These are phyloP conservation scores for Macaria liturata DNA, from an alignment of 2,888 invertebrate genomes.

Conservation along the genomic window DNA sequence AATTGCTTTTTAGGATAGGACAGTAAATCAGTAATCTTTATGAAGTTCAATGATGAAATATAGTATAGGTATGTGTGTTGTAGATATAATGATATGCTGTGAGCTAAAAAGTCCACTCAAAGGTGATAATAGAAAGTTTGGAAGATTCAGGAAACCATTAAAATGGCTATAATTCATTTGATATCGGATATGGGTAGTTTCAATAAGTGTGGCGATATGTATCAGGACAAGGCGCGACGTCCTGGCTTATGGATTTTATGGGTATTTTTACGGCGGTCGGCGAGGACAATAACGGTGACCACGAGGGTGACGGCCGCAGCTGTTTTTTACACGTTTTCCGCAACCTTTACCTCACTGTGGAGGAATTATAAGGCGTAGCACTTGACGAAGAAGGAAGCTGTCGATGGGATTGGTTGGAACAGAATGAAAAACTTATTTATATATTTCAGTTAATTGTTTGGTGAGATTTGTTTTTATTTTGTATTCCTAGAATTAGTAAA, in stretches of 20 bases:
- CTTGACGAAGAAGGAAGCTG: conserved; percentile 21
- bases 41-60: too few species aligned
- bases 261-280: conserved; percentile 68
- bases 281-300: conserved; percentile 72
- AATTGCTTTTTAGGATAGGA: too few species aligned
- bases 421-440: too few species aligned
- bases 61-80: too few species aligned
- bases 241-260: conserved; percentile 77
- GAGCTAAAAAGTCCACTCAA: too few species aligned
- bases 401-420: neutral
- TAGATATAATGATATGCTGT: too few species aligned
- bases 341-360: conserved; percentile 62
- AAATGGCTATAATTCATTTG: conserved; percentile 37
- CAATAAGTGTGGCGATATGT: conserved; percentile 64
- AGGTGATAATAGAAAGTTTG: conserved; percentile 7
- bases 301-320: conserved; percentile 80
- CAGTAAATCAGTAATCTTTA: too few species aligned
- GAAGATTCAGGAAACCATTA: conserved; percentile 24
- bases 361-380: conserved; percentile 45
- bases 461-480: too few species aligned
- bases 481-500: too few species aligned
- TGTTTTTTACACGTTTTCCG: conserved; percentile 84
- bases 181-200: conserved; percentile 53
- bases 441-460: too few species aligned
- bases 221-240: conserved; percentile 45